These are phyloP conservation scores for Drosophila littoralis DNA, from an alignment of 1,140 invertebrate species.

Conservation along the genomic window DNA sequence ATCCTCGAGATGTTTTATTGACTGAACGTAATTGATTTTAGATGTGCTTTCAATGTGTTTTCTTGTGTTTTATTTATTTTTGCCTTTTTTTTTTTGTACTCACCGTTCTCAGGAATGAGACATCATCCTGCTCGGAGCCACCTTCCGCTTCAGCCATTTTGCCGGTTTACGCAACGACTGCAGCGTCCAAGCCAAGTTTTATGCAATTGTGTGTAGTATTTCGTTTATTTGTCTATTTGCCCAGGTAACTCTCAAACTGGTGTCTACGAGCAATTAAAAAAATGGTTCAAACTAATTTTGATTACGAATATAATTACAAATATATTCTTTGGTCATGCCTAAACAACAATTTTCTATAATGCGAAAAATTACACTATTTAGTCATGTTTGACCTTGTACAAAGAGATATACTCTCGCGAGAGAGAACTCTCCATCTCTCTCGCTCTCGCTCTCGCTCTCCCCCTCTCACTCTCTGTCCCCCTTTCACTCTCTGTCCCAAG, in stretches of 20 bases:
- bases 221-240: constrained; percentile 46
- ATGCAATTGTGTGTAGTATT: constrained; percentile 54
- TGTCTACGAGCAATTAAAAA: constrained; percentile 1
- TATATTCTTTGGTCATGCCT: constrained; percentile 1
- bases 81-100: constrained; percentile 84
- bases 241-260: constrained; percentile 44
- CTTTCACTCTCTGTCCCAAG: background rate
- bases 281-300: background rate
- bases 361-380: background rate
- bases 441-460: background rate
- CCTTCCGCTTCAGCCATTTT: constrained; percentile 95
- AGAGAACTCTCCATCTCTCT: constrained; percentile 4
- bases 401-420: constrained; percentile 7
- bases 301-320: background rate
- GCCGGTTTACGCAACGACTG: constrained; percentile 74
- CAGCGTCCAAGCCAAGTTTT: constrained; percentile 60
- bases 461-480: constrained; percentile 13
- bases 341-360: background rate
- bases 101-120: constrained; percentile 98
- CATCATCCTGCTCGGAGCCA: constrained; percentile 98
- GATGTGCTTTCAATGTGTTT: constrained; percentile 55
- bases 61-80: constrained; percentile 3
- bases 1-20: constrained; percentile 78
- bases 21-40: constrained; percentile 81
- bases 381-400: background rate